Evolutionary conservation across 2,113 vertebrate genomes (phyloP).

Genomic region (Hydrolagus affinis): DNA sequence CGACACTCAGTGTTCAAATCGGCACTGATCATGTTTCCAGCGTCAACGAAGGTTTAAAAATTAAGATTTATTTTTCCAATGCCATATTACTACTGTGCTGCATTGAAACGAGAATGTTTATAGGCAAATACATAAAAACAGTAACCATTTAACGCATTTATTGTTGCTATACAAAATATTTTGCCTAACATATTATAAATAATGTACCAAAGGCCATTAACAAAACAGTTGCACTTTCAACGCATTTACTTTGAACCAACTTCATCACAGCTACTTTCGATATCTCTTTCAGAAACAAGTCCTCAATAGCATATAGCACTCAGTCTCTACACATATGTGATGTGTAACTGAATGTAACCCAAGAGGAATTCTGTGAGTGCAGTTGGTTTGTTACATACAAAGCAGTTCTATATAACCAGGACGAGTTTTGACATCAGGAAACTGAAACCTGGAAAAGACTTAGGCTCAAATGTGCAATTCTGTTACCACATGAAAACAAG

Average conservation of each 20-base stretch:
- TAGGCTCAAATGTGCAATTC: background rate
- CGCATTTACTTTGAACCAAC: background rate
- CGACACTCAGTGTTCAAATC: no score
- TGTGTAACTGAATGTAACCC: background rate
- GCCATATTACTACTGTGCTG: no score
- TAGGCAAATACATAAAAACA: no score
- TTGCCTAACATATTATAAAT: slow-evolving; percentile 19
- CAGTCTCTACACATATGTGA: background rate
- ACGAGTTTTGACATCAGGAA: background rate
- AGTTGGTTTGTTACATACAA: background rate
- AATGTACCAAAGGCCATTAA: slow-evolving; percentile 30
- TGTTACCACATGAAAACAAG: background rate
- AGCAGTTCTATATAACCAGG: background rate
- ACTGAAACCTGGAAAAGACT: slow-evolving; percentile 5
- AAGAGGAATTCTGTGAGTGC: background rate
- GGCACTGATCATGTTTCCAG: no score
- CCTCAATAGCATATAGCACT: background rate
- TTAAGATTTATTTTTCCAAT: no score
- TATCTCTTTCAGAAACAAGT: slow-evolving; percentile 8
- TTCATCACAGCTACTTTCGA: background rate
- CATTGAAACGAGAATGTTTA: no score
- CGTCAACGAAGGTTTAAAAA: no score
- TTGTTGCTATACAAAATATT: background rate
- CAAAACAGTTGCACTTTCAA: slow-evolving; percentile 13
- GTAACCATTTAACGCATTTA: background rate